These are phyloP conservation scores for Phrynosoma blainvillii DNA, from an alignment of 2,113 vertebrate species.

Conservation along the genomic window DNA sequence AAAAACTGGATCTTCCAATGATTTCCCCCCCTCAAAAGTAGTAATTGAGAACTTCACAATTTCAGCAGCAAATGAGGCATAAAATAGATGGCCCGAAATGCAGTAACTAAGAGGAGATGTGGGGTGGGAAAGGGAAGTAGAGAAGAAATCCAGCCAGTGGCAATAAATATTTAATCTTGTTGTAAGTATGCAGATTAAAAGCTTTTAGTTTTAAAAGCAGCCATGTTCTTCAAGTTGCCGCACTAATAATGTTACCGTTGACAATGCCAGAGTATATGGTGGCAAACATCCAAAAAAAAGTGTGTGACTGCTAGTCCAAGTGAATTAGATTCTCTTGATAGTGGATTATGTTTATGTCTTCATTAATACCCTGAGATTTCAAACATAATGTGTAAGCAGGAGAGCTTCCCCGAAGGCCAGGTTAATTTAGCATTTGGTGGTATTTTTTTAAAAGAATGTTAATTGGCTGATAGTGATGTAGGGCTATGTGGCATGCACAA, in stretches of 20 bases:
- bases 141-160: conserved; percentile 11
- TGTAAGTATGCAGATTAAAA: conserved; percentile 62
- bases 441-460: neutral
- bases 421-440: neutral
- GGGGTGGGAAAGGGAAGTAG: neutral
- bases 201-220: conserved; percentile 53
- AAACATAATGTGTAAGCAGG: neutral
- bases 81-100: conserved; percentile 63
- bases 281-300: neutral
- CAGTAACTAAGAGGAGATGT: neutral
- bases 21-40: conserved; percentile 38
- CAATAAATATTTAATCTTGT: conserved; percentile 66
- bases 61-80: conserved; percentile 68
- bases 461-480: neutral
- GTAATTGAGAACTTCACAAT: conserved; percentile 59
- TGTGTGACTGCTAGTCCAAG: neutral
- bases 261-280: neutral
- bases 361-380: conserved; percentile 4
- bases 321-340: rapidly evolving
- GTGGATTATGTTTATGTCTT: conserved; percentile 5
- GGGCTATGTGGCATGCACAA: neutral
- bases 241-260: conserved; percentile 50
- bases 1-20: conserved; percentile 60
- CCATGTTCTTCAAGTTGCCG: conserved; percentile 39
- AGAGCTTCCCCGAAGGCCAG: neutral